A percentile compares a stretch with the other conserved stretches of the same genome.
Conservation (phyloP, 2,113 vertebrate species). For the Lasiurus cinereus region DNA sequence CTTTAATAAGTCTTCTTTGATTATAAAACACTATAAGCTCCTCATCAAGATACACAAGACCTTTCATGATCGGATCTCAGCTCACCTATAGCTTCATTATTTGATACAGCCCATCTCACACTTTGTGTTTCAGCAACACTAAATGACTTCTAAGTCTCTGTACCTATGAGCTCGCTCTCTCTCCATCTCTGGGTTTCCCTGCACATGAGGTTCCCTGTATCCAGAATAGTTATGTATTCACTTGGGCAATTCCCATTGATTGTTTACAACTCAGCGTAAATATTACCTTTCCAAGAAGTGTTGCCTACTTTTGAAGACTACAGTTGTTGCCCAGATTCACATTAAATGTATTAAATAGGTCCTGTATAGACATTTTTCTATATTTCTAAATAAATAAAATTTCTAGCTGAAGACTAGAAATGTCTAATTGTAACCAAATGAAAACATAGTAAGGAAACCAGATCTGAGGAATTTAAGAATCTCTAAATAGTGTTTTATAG, state of each 20-base stretch:
- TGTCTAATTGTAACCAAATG: slow-evolving; percentile 31
- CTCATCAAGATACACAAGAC: not conserved
- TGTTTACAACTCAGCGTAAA: not conserved
- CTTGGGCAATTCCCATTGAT: not conserved
- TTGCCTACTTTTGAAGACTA: not conserved
- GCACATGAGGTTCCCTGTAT: not conserved
- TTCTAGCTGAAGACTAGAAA: not conserved
- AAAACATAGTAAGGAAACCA: slow-evolving; percentile 52
- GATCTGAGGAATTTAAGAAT: slow-evolving; percentile 35
- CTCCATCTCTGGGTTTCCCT: not conserved
- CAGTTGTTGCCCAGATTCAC: not conserved
- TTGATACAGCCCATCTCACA: not conserved
- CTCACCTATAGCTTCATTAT: not conserved
- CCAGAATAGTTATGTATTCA: not conserved
- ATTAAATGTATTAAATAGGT: not conserved
- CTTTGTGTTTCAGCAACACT: not conserved
- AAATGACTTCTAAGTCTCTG: not conserved
- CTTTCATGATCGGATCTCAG: not conserved
- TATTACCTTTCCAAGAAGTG: not conserved
- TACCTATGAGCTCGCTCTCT: not conserved
- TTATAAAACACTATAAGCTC: not conserved
- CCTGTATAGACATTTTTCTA: not conserved
- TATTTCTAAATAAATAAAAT: not conserved
- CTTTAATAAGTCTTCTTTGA: not conserved
- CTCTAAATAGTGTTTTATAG: slow-evolving; percentile 32